Evolutionary conservation across 2,113 vertebrate genomes (phyloP).

Genomic region (Callospermophilus lateralis): DNA sequence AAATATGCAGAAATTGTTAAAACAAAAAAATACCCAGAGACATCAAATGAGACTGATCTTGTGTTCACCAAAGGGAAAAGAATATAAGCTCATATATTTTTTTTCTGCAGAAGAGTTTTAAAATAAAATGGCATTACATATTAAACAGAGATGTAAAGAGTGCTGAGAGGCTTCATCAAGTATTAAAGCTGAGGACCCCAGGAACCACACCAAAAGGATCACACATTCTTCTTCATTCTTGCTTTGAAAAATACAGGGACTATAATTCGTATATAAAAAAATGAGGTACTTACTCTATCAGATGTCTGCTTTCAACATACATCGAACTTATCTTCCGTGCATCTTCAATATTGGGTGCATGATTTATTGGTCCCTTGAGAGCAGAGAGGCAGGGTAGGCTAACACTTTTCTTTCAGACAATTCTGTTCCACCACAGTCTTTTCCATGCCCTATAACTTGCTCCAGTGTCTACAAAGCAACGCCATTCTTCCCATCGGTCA

Average conservation of each 20-base stretch:
- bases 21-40: background rate
- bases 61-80: background rate
- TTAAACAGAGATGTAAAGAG: background rate
- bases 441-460: background rate
- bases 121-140: constrained; percentile 21
- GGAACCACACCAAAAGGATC: background rate
- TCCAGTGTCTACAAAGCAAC: constrained; percentile 66
- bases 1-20: constrained; percentile 30
- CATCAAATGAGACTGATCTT: background rate
- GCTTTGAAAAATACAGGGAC: background rate
- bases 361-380: constrained; percentile 61
- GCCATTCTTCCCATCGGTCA: constrained; percentile 65
- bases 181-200: background rate
- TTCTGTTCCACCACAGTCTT: constrained; percentile 58
- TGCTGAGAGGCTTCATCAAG: background rate
- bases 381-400: background rate
- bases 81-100: background rate
- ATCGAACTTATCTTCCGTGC: constrained; percentile 52
- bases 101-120: background rate
- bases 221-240: fast-evolving
- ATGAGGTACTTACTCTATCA: constrained; percentile 78
- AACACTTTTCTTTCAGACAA: constrained; percentile 18
- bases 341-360: constrained; percentile 37
- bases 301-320: constrained; percentile 42
- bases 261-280: constrained; percentile 12